Percentiles rank a stretch among this genome's conserved stretches.
These are phyloP conservation scores for Halcyon malimbica DNA, from an alignment of 2,113 vertebrate genomes.

Conservation along the genomic window DNA sequence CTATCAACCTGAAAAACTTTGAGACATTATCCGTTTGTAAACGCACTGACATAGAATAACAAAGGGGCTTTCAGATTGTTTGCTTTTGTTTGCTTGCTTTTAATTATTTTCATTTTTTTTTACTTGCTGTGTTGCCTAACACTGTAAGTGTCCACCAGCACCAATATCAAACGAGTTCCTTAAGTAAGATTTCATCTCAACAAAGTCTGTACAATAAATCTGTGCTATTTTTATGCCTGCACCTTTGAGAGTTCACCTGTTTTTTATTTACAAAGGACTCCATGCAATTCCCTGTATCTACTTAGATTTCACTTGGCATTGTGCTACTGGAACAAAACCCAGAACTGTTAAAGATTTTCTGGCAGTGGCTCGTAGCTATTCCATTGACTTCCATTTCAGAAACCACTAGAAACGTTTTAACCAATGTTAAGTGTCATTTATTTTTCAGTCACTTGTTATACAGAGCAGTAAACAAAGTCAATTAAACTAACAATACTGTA, in stretches of 20 bases:
- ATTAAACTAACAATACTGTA: neutral
- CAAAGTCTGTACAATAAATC: neutral
- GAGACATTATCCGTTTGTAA: neutral
- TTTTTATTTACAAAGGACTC: neutral
- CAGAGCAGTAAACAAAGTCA: neutral
- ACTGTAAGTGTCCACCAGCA: neutral
- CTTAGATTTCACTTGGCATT: neutral
- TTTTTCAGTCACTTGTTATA: slow-evolving; percentile 6
- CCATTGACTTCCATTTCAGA: neutral
- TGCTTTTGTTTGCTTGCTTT: neutral
- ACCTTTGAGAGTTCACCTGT: neutral
- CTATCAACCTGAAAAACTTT: neutral
- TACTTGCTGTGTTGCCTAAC: neutral
- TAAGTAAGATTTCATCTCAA: neutral
- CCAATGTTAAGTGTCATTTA: slow-evolving; percentile 7
- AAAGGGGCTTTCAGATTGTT: neutral
- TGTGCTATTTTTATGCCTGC: neutral
- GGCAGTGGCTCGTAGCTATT: neutral
- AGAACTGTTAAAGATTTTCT: neutral
- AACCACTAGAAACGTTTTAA: neutral
- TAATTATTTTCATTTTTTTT: neutral
- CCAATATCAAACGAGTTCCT: neutral
- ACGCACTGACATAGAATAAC: neutral
- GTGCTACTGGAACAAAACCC: neutral
- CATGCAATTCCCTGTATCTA: neutral